Percentiles rank a stretch among this genome's conserved stretches.
Evolutionary conservation across 2,888 invertebrate species (phyloP).

Genomic region (Athrips mouffetella): DNA sequence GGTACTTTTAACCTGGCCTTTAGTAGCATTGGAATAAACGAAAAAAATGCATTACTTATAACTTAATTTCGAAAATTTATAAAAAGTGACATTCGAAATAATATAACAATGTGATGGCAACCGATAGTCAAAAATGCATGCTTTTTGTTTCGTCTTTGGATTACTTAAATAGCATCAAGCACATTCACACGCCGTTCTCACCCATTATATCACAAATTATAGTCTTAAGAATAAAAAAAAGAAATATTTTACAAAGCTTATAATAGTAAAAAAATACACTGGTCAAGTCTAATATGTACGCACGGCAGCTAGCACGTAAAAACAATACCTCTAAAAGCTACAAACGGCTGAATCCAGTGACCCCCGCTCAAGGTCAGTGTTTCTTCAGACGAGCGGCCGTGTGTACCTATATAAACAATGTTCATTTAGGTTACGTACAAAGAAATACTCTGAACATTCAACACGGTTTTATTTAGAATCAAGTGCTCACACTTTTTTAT

Average conservation of each 20-base stretch:
- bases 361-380: no score
- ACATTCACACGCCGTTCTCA: constrained; percentile 6
- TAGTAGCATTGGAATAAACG: no score
- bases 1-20: no score
- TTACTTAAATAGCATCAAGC: background rate
- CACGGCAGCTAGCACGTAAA: no score
- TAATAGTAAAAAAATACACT: constrained; percentile 1
- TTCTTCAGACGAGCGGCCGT: no score
- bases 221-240: constrained; percentile 18
- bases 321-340: no score
- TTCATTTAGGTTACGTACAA: background rate
- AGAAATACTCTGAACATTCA: background rate
- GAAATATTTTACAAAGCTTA: constrained; percentile 13
- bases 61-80: background rate
- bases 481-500: no score
- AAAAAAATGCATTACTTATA: no score
- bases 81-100: background rate
- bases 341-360: no score
- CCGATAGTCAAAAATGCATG: background rate
- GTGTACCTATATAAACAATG: background rate
- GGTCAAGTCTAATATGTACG: no score
- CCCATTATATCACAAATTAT: constrained; percentile 23
- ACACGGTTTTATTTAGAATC: no score
- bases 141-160: background rate
- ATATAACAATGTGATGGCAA: background rate